phyloP scores from a whole-genome alignment of 2,888 invertebrate species.

The Synanthedon tipuliformis region DNA sequence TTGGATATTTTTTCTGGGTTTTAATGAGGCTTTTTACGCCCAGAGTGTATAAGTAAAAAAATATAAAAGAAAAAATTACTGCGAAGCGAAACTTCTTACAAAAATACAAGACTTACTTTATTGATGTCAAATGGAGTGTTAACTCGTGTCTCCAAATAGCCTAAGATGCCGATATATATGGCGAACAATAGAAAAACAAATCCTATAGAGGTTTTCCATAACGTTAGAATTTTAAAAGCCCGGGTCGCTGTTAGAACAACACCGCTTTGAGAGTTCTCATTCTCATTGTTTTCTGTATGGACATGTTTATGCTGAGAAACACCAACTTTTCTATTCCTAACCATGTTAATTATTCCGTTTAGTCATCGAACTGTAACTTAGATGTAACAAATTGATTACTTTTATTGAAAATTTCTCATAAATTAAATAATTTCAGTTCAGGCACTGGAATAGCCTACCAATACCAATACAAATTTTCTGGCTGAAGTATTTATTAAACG shows the following conservation, averaged over 20 bases:
- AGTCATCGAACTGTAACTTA: conserved; percentile 10
- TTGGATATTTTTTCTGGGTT: background rate
- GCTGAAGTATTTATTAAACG: background rate
- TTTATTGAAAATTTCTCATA: conserved; percentile 13
- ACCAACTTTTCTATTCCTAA: conserved; percentile 37
- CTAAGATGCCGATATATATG: conserved; percentile 80
- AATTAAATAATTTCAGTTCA: conserved; percentile 5
- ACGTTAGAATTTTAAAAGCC: conserved; percentile 30
- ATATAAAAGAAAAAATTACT: too few species aligned
- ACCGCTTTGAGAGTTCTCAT: conserved; percentile 36
- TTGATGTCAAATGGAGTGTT: conserved; percentile 86
- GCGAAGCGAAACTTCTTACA: too few species aligned
- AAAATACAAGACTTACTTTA: conserved; percentile 66
- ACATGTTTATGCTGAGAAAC: conserved; percentile 25
- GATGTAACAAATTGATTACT: conserved; percentile 22
- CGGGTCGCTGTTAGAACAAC: conserved; percentile 21
- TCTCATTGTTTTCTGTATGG: conserved; percentile 39
- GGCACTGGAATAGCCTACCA: background rate
- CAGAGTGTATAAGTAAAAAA: background rate
- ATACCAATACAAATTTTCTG: background rate
- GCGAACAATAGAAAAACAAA: conserved; percentile 76
- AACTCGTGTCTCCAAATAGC: conserved; percentile 88
- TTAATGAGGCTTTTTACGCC: too few species aligned
- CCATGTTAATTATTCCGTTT: conserved; percentile 22
- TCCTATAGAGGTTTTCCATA: conserved; percentile 74